These are phyloP conservation scores for Lepidurus couesii DNA, from an alignment of 1,140 invertebrate genomes.

Conservation along the genomic window DNA sequence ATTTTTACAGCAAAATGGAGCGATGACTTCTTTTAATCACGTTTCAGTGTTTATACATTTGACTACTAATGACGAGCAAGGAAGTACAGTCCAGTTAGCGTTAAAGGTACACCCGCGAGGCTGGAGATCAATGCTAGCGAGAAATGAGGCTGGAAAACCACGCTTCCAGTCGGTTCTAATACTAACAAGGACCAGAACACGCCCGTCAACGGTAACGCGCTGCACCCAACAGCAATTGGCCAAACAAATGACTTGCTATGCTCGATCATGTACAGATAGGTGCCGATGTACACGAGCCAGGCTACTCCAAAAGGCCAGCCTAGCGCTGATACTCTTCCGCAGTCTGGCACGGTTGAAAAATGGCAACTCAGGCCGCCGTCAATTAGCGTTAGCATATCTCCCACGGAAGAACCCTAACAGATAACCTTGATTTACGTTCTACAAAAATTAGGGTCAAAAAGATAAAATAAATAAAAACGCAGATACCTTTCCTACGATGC, in stretches of 20 bases:
- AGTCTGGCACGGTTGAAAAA: not conserved
- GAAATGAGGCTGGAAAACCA: not conserved
- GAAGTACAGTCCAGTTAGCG: not conserved
- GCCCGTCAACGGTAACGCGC: not conserved
- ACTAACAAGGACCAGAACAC: not conserved
- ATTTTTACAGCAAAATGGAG: not conserved
- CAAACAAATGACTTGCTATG: not conserved
- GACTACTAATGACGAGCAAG: not conserved
- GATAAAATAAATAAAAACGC: not conserved
- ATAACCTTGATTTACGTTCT: not conserved
- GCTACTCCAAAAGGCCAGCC: not conserved
- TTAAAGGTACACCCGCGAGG: not conserved
- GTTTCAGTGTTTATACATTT: not conserved
- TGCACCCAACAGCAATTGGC: not conserved
- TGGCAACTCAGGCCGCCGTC: not conserved
- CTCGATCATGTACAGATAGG: not conserved
- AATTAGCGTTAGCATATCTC: not conserved
- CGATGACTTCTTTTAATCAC: not conserved
- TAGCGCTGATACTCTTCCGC: not conserved
- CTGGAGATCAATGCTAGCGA: conserved; percentile 2
- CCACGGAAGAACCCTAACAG: not conserved
- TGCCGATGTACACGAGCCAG: not conserved
- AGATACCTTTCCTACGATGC: not conserved
- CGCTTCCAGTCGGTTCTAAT: not conserved
- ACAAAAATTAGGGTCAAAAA: too few relatives aligned